Evolutionary conservation across 2,797 vertebrate species (phyloP).

Genomic region (Dallia pectoralis): DNA sequence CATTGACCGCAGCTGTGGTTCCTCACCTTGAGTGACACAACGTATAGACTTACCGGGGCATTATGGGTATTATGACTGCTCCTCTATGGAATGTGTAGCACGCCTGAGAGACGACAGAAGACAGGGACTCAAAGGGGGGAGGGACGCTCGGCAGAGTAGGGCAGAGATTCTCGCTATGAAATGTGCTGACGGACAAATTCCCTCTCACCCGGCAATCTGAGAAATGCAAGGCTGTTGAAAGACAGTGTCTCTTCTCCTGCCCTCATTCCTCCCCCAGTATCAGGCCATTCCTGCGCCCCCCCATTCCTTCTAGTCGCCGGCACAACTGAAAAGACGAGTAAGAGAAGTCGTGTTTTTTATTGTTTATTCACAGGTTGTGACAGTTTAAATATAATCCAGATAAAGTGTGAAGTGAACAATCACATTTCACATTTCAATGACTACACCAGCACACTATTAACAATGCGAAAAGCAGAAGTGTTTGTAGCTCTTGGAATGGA

Average conservation of each 20-base stretch:
- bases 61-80: conserved; percentile 42
- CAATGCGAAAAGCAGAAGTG: neutral
- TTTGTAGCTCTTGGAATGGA: neutral
- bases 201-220: conserved; percentile 24
- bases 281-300: no score
- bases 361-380: conserved; percentile 14
- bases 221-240: conserved; percentile 30
- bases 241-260: conserved; percentile 5
- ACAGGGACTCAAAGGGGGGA: neutral
- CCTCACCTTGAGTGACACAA: conserved; percentile 34
- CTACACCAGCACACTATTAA: no score
- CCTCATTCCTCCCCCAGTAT: neutral
- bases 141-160: neutral
- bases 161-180: conserved; percentile 19
- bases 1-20: neutral
- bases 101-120: conserved; percentile 37
- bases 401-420: neutral
- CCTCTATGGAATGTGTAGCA: conserved; percentile 50
- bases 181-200: conserved; percentile 47
- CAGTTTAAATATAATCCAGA: neutral
- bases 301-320: neutral
- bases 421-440: neutral
- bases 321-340: neutral
- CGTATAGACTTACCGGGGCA: conserved; percentile 44
- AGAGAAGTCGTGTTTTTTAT: neutral